Conservation (phyloP, 2,113 vertebrate genomes). For the Microtus pennsylvanicus region DNA sequence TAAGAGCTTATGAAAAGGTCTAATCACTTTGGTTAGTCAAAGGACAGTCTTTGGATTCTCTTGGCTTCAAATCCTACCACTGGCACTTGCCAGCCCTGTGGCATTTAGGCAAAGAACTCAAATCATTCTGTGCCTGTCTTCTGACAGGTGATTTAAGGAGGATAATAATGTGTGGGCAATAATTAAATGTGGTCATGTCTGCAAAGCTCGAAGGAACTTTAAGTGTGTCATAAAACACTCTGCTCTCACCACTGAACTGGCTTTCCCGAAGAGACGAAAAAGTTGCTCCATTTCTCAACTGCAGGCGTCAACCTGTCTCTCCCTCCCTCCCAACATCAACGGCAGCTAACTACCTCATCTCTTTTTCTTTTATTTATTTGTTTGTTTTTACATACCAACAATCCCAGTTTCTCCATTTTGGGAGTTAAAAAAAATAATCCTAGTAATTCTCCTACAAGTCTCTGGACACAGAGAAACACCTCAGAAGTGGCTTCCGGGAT, state of each 20-base stretch:
- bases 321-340: not conserved
- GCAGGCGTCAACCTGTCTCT: not conserved
- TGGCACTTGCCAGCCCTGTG: not conserved
- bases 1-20: not conserved
- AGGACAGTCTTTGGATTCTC: not conserved
- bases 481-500: not conserved
- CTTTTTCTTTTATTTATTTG: not conserved
- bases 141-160: not conserved
- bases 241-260: not conserved
- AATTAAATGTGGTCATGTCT: constrained; percentile 25
- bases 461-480: not conserved
- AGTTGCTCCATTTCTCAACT: not conserved
- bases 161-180: not conserved
- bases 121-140: not conserved
- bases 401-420: not conserved
- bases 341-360: not conserved
- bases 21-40: not conserved
- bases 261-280: not conserved
- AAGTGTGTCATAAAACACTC: not conserved
- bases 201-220: not conserved
- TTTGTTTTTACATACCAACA: no score
- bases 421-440: not conserved
- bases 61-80: constrained; percentile 3
- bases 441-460: not conserved
- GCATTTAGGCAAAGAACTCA: not conserved